Conservation (phyloP, 2,797 vertebrate species). For the Pangasius macronema region DNA sequence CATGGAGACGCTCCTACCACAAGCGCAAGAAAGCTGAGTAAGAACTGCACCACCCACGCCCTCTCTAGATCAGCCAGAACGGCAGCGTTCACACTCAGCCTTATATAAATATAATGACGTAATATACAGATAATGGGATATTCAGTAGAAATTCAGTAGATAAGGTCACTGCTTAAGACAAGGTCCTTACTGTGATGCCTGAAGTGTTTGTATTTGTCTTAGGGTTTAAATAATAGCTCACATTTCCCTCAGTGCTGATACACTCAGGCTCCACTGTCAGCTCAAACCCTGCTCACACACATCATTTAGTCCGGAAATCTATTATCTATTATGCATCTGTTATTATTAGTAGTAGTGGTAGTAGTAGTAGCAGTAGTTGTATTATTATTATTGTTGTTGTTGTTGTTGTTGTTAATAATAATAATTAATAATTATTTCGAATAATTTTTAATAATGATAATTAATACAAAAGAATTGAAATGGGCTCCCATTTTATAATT, state of each 20-base stretch:
- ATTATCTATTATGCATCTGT: neutral
- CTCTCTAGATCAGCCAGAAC: neutral
- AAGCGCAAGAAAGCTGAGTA: constrained; percentile 67
- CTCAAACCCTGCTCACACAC: neutral
- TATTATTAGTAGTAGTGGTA: neutral
- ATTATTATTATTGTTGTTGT: neutral
- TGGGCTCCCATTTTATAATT: neutral
- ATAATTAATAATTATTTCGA: neutral
- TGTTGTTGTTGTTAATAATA: neutral
- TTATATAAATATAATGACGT: neutral
- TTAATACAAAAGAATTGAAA: neutral
- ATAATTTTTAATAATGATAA: neutral
- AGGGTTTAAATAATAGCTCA: neutral
- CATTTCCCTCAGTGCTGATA: neutral
- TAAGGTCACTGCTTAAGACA: neutral
- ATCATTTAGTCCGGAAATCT: neutral
- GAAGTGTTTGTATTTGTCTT: neutral
- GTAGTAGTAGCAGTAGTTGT: neutral
- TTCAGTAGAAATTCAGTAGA: neutral
- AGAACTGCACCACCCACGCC: constrained; percentile 12
- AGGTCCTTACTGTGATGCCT: neutral
- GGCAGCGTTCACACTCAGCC: neutral
- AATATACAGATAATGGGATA: neutral
- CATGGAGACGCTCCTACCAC: constrained; percentile 89
- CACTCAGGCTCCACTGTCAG: neutral